Base-by-base conservation (phyloP, 2,888 invertebrate species). In the Scaptomyza caliginosa region DNA sequence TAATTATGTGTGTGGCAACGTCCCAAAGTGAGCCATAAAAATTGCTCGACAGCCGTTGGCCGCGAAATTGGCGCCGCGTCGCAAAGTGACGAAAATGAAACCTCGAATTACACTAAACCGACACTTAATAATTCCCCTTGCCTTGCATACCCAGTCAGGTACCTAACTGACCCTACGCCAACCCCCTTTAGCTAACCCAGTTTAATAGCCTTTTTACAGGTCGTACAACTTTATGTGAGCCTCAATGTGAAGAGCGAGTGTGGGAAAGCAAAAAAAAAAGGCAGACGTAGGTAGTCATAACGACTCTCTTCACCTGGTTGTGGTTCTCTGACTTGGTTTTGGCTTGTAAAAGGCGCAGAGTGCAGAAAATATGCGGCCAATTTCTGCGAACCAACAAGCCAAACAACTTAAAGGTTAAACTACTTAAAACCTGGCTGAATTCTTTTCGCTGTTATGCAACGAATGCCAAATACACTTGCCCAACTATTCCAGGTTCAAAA, bases 201-300 rank as follows among this genome's bases (percentile, higher is more conserved):
- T 81, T 84, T 84, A 84, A 84, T 84, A 82, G 84, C 79, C 79
- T 81, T 86, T 86, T 84, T 86, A 79, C 84, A 77, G 86, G 85
- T 84, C 84, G 84, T 84, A 86, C 84, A 73, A 76, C 78, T 85
- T 82, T 85, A 82, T 77, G 82, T 69, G 21, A 62, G 34, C 17
- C 60, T 57, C n/a, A n/a, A 50, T 51, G 43, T 43, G 49, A 62
- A 36, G 19, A 30, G 16, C 8, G 38, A 63, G 59, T 58, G 63
- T 64, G 60, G 55, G 46, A 60, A 51, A 16, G 48, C n/a, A 65
- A 57, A 58, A 39, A 38, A 67, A 62, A 19, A 11, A 49, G 64
- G 30, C 49, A 45, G 59, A 52, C 45, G 39, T 8, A 26, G 13
- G 32, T 32, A 16, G 26, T n/a, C 28, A 34, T 34, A 62, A 34